phyloP scores from a whole-genome alignment of 2,113 vertebrate species.

The Puma concolor region DNA sequence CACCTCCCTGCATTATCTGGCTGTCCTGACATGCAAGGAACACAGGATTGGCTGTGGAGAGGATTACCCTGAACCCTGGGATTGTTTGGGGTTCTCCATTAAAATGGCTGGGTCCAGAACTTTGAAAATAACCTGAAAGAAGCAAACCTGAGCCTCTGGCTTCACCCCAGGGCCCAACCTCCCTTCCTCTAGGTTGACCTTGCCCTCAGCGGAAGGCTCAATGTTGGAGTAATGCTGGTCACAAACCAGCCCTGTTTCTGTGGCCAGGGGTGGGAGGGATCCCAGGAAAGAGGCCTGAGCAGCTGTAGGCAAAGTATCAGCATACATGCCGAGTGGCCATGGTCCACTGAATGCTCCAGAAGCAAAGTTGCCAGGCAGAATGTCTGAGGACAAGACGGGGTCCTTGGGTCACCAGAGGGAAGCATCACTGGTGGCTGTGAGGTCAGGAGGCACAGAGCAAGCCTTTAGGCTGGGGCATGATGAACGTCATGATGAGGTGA shows the following conservation, averaged over 20 bases:
- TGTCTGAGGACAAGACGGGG: conserved; percentile 82
- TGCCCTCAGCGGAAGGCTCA: conserved; percentile 90
- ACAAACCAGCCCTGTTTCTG: conserved; percentile 89
- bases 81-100: conserved; percentile 91
- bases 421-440: neutral
- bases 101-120: conserved; percentile 92
- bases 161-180: accelerated
- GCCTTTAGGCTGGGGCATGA: neutral
- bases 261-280: conserved; percentile 81
- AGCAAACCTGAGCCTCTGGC: neutral
- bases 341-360: conserved; percentile 90
- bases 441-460: neutral
- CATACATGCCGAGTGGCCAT: conserved; percentile 90
- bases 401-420: neutral
- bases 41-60: neutral
- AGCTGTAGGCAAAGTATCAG: conserved; percentile 92
- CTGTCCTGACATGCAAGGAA: neutral
- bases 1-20: too few relatives aligned
- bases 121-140: conserved; percentile 92
- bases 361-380: conserved; percentile 92
- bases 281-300: conserved; percentile 88
- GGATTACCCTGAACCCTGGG: conserved; percentile 90
- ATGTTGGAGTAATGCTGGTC: conserved; percentile 93
- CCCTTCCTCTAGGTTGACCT: conserved; percentile 79
- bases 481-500: conserved; percentile 94